phyloP scores from a whole-genome alignment of 2,888 invertebrate species.

The Lepeophtheirus nordmannii region DNA sequence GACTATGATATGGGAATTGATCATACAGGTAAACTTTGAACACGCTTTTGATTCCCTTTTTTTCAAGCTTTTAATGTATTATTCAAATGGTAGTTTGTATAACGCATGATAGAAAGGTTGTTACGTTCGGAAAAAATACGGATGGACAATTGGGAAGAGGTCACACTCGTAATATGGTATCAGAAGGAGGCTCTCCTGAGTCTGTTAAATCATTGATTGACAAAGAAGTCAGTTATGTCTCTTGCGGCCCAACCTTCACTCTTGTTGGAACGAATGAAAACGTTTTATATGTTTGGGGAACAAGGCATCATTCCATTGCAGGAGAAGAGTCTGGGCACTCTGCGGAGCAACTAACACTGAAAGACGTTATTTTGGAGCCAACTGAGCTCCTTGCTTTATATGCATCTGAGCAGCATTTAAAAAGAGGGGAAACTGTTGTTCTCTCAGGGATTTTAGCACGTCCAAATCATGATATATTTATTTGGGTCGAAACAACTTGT shows the following conservation, averaged over 20 bases:
- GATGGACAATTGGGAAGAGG: constrained; percentile 48
- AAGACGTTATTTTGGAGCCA: constrained; percentile 36
- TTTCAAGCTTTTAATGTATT: neutral
- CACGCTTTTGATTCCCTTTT: neutral
- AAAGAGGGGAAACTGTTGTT: constrained; percentile 42
- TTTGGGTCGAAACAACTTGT: constrained; percentile 48
- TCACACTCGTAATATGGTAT: constrained; percentile 31
- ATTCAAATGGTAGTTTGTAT: constrained; percentile 40
- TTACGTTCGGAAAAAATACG: constrained; percentile 48
- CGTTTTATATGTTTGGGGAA: constrained; percentile 54
- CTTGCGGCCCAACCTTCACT: constrained; percentile 49
- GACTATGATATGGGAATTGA: constrained; percentile 45
- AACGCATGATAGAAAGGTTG: constrained; percentile 46
- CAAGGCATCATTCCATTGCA: constrained; percentile 30
- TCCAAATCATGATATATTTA: constrained; percentile 43
- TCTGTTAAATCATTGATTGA: constrained; percentile 37
- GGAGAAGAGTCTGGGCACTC: neutral
- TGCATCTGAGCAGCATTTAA: constrained; percentile 35
- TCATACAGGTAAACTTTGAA: constrained; percentile 37
- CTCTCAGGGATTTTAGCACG: constrained; percentile 41
- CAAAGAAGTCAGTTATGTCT: constrained; percentile 37
- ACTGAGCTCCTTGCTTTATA: constrained; percentile 39
- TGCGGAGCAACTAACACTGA: constrained; percentile 27
- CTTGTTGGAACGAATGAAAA: constrained; percentile 49
- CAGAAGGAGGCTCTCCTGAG: constrained; percentile 33